phyloP scores from a whole-genome alignment of 37 sponge, comb jelly and placozoan genomes.

The Halisarca cf. caerulea region DNA sequence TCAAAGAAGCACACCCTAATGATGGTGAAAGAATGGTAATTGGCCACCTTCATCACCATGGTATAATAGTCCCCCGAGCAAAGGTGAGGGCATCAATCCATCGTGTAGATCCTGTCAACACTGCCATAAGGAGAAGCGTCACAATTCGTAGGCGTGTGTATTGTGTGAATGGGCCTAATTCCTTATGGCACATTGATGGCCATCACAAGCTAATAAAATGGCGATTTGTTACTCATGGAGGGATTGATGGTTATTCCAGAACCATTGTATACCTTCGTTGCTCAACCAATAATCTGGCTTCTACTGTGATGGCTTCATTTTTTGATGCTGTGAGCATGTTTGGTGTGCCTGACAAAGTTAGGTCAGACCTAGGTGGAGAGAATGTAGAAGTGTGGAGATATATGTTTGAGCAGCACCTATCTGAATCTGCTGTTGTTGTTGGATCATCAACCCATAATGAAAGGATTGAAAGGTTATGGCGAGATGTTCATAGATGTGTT shows the following conservation, averaged over 20 bases:
- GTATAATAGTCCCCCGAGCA: constrained; percentile 17
- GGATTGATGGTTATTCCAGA: constrained; percentile 56
- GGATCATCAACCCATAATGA: too few species aligned
- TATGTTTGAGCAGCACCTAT: constrained; percentile 60
- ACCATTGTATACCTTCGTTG: constrained; percentile 31
- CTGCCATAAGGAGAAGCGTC: neutral
- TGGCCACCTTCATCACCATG: too few species aligned
- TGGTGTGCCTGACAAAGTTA: constrained; percentile 59
- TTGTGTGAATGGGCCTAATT: constrained; percentile 40
- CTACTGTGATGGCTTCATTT: constrained; percentile 42
- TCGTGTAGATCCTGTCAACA: constrained; percentile 34
- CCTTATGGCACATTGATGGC: constrained; percentile 69
- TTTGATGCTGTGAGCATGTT: constrained; percentile 3
- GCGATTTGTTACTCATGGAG: constrained; percentile 64
- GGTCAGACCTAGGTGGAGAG: constrained; percentile 61
- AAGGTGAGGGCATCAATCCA: constrained; percentile 22
- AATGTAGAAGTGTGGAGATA: constrained; percentile 40
- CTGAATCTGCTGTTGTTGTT: too few species aligned
- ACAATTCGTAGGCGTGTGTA: constrained; percentile 31
- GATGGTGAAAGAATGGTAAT: too few species aligned
- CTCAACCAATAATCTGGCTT: constrained; percentile 41
- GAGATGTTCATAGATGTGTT: constrained; percentile 41
- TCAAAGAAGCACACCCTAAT: too few species aligned
- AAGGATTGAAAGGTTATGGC: constrained; percentile 49
- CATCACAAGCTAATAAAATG: constrained; percentile 51